A percentile compares a stretch with the other conserved stretches of the same genome.
phyloP scores from a whole-genome alignment of 1,140 invertebrate genomes.

The Magallana ariakensis region DNA sequence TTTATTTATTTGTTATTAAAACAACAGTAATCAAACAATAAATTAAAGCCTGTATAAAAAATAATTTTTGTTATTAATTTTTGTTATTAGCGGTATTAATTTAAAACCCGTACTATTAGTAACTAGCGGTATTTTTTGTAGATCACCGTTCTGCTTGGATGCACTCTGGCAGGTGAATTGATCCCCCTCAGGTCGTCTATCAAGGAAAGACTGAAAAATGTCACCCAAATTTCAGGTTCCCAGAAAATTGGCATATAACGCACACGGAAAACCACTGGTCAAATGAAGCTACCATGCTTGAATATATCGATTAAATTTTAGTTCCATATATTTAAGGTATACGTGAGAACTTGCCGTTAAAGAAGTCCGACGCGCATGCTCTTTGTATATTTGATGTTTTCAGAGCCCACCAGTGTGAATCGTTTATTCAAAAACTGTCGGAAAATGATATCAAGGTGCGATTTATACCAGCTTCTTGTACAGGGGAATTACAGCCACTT shows the following conservation, averaged over 20 bases:
- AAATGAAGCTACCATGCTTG: neutral
- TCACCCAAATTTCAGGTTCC: conserved; percentile 34
- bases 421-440: conserved; percentile 2
- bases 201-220: no score
- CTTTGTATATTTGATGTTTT: conserved; percentile 42
- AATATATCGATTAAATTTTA: conserved; percentile 25
- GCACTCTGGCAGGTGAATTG: conserved; percentile 25
- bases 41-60: no score
- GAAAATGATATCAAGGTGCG: conserved; percentile 28
- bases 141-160: conserved; percentile 1
- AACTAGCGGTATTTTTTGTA: conserved; percentile 11
- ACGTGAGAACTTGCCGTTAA: no score
- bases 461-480: conserved; percentile 42
- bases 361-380: no score
- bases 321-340: no score
- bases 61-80: no score
- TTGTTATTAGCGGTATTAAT: no score
- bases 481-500: conserved; percentile 39
- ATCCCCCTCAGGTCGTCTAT: conserved; percentile 43
- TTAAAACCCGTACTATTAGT: no score
- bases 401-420: conserved; percentile 21
- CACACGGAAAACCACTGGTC: conserved; percentile 45
- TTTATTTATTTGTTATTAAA: neutral
- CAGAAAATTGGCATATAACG: conserved; percentile 27
- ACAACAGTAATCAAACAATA: neutral